Evolutionary conservation across 64 coral and sea anemone species (phyloP), one percentile per base, ranked within the genome.

Genomic region (Dendronephthya gigantea): DNA sequence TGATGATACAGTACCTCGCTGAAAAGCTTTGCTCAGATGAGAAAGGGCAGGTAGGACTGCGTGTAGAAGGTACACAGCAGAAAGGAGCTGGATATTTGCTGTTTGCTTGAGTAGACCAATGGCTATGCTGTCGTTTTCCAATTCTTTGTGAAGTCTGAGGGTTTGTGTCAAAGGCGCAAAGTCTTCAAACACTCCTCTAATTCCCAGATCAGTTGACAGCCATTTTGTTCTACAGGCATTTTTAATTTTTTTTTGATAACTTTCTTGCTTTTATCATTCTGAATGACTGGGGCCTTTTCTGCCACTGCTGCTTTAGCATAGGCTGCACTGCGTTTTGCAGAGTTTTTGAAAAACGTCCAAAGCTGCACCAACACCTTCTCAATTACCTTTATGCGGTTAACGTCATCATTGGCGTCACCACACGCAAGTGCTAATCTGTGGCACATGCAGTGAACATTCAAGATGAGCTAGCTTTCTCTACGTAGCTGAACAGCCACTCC

Each of bases 1-100:
- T n/a, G n/a, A 91, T 82, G 56, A 91, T 48, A 91, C 65, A 30
- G 82, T 91, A 49, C 82, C 85, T 88, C 75, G 68, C 81, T 87
- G 82, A 88, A 91, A 88, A 13, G 90, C 59, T 88, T 33, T 87
- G 40, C 82, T 91, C 51, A 88, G 85, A 84, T 91, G 90, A 30
- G 52, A 48, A 40, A 87, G 90, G 83, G 65, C 56, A 33, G 85
- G 90, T 38, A 87, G 56, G 9, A 87, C 86, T 25, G 74, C 86
- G 39, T 92, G 90, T 39, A 92, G 59, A 40, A 88, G 43, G 38
- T 88, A 92, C 40, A 88, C 86, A 15, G 66, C 82, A 85, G 56
- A 45, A 52, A 88, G 23, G 59, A 92, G 79, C 68, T 88, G 83
- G 59, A 84, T 81, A 4, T 50, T 76, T 36, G 31, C 87, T 33